Conservation (phyloP, 1,140 invertebrate genomes). For the Drosophila kurseongensis region DNA sequence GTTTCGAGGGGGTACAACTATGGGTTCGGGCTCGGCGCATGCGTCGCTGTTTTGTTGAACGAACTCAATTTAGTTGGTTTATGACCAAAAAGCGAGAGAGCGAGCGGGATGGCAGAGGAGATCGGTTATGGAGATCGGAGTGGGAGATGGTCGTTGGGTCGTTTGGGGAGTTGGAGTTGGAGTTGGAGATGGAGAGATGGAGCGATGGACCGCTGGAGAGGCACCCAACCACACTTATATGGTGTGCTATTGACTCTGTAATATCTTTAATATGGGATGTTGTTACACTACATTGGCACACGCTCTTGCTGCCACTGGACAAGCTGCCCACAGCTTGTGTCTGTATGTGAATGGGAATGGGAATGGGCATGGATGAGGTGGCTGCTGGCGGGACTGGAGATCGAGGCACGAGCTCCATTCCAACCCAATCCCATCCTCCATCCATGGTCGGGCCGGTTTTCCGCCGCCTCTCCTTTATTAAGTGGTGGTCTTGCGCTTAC, state of each 20-base stretch:
- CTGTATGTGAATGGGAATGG: constrained; percentile 4
- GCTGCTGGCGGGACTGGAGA: not conserved
- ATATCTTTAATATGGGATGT: constrained; percentile 83
- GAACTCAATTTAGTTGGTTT: constrained; percentile 82
- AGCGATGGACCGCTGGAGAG: constrained; percentile 26
- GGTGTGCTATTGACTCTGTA: constrained; percentile 82
- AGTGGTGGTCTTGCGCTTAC: constrained; percentile 70
- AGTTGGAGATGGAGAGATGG: not conserved
- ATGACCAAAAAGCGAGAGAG: constrained; percentile 50
- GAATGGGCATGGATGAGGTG: not conserved
- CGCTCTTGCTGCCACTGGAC: constrained; percentile 82
- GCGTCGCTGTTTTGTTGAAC: constrained; percentile 77
- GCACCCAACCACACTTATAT: constrained; percentile 70
- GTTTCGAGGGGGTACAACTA: constrained; percentile 4
- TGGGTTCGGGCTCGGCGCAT: constrained; percentile 42
- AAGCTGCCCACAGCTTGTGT: constrained; percentile 52
- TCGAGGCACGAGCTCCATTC: constrained; percentile 32
- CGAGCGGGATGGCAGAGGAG: constrained; percentile 15
- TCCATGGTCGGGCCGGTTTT: constrained; percentile 45
- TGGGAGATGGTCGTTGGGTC: constrained; percentile 13
- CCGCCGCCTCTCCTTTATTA: constrained; percentile 55
- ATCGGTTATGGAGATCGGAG: constrained; percentile 24
- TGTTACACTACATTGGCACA: constrained; percentile 84
- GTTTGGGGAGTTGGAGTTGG: constrained; percentile 1
- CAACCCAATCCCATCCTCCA: constrained; percentile 18